Conservation (phyloP, 1,140 invertebrate species). For the Bombus sibiricus region DNA sequence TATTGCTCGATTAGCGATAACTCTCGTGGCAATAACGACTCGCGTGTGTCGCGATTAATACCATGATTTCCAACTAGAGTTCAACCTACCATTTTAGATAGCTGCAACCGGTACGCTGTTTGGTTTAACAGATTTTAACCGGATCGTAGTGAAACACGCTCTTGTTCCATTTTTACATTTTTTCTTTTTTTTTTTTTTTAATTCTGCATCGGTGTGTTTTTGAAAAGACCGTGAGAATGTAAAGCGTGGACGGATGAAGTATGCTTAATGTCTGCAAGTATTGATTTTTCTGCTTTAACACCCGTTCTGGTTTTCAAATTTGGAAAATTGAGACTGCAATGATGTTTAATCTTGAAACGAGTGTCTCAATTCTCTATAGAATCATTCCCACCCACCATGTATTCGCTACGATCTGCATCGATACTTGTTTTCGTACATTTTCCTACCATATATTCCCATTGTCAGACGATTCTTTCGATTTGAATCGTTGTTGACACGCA, state of each 20-base stretch:
- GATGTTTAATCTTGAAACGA: too few species aligned
- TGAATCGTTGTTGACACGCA: too few species aligned
- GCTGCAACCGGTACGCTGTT: neutral
- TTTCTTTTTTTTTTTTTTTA: neutral
- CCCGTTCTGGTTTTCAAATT: neutral
- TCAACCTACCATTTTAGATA: neutral
- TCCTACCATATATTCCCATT: too few species aligned
- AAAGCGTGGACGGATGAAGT: neutral
- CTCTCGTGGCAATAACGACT: slow-evolving; percentile 51
- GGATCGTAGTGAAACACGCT: neutral
- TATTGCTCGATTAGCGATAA: slow-evolving; percentile 58
- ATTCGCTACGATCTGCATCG: too few species aligned
- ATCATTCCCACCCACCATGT: too few species aligned
- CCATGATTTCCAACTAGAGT: slow-evolving; percentile 42
- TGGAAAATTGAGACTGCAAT: too few species aligned
- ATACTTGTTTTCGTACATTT: too few species aligned
- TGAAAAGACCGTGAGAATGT: neutral
- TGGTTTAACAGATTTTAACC: neutral
- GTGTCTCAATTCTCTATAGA: too few species aligned
- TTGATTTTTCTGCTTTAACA: neutral
- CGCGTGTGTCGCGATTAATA: slow-evolving; percentile 47
- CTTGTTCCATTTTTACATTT: neutral
- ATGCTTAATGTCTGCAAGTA: neutral
- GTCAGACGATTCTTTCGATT: too few species aligned
- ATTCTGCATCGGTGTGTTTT: neutral